phyloP scores from a whole-genome alignment of 2,113 vertebrate genomes.

The Beaufortia kweichowensis region DNA sequence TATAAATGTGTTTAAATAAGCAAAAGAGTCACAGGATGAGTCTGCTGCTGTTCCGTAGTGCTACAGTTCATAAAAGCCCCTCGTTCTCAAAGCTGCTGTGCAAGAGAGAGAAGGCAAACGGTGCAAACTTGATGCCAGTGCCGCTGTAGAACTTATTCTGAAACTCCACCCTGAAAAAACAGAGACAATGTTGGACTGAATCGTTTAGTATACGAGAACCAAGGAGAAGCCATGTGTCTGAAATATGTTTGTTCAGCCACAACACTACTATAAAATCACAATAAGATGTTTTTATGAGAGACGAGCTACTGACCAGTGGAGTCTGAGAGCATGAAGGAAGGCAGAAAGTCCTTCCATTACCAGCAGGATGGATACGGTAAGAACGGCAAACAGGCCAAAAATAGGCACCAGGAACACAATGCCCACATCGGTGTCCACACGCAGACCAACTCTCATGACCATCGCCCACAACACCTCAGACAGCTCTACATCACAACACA shows the following conservation, averaged over 20 bases:
- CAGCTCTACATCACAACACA: conserved; percentile 75
- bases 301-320: conserved; percentile 86
- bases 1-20: conserved; percentile 11
- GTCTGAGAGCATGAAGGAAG: conserved; percentile 92
- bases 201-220: neutral
- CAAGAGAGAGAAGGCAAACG: conserved; percentile 89
- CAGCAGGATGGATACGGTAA: conserved; percentile 91
- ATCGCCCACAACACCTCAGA: conserved; percentile 93
- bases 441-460: conserved; percentile 89
- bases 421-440: conserved; percentile 75
- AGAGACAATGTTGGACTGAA: conserved; percentile 22
- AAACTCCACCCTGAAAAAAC: conserved; percentile 91
- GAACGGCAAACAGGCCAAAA: conserved; percentile 81
- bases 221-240: neutral
- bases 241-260: neutral
- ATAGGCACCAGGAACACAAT: conserved; percentile 84
- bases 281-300: neutral
- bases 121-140: conserved; percentile 88
- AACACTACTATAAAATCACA: too few species aligned
- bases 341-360: conserved; percentile 98
- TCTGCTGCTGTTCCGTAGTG: conserved; percentile 40
- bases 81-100: conserved; percentile 81
- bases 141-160: conserved; percentile 97
- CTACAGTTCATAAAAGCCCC: conserved; percentile 69
- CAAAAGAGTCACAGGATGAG: neutral